These are phyloP conservation scores for Microctenopoma lineatum DNA, from an alignment of 2,797 vertebrate genomes.

Conservation along the genomic window DNA sequence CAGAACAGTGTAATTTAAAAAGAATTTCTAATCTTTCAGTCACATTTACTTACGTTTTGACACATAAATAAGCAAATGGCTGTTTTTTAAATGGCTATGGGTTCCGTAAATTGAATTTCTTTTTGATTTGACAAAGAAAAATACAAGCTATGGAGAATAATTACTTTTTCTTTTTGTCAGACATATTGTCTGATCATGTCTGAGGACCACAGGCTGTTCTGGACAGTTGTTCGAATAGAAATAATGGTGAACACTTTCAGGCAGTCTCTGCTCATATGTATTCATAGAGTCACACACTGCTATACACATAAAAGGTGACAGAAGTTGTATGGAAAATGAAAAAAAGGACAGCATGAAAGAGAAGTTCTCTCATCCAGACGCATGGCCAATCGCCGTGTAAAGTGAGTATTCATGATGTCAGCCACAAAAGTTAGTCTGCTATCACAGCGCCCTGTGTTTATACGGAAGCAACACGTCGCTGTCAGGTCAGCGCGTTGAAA, in stretches of 20 bases:
- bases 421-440: neutral
- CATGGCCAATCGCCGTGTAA: neutral
- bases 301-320: conserved; percentile 2
- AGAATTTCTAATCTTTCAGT: too few relatives aligned
- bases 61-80: too few relatives aligned
- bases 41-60: too few relatives aligned
- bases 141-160: neutral
- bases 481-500: neutral
- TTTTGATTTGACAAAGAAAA: neutral
- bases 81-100: too few relatives aligned
- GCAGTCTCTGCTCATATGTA: neutral
- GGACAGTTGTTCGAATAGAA: neutral
- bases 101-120: neutral
- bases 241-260: neutral
- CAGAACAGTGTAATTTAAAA: too few relatives aligned
- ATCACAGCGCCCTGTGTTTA: neutral
- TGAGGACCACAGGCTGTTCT: neutral
- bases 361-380: neutral
- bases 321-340: neutral
- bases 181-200: too few relatives aligned
- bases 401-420: neutral
- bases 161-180: neutral
- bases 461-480: neutral
- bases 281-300: neutral
- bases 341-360: neutral